A percentile compares a stretch with the other conserved stretches of the same genome.
phyloP scores from a whole-genome alignment of 1,140 invertebrate species.

The Bombus affinis region DNA sequence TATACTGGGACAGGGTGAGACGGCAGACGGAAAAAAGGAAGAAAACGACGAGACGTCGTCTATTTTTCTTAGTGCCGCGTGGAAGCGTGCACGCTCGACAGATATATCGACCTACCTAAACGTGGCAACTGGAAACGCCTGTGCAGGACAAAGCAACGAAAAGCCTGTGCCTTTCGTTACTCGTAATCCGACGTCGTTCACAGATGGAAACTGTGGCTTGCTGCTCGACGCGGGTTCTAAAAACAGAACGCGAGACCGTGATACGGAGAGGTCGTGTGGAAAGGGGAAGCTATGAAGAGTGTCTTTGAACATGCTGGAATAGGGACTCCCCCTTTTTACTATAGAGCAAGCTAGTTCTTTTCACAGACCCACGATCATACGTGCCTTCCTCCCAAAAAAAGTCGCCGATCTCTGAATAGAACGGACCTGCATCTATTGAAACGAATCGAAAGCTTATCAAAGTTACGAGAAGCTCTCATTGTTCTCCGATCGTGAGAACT shows the following conservation, averaged over 20 bases:
- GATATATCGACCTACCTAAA: conserved; percentile 82
- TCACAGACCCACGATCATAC: background rate
- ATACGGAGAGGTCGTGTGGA: conserved; percentile 35
- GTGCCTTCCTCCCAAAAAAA: background rate
- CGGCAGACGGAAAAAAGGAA: background rate
- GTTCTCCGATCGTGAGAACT: background rate
- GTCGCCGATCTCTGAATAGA: background rate
- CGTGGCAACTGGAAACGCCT: conserved; percentile 86
- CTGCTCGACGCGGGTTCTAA: conserved; percentile 76
- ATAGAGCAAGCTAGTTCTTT: background rate
- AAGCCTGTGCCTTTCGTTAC: conserved; percentile 78
- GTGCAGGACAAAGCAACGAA: conserved; percentile 85
- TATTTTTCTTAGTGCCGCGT: conserved; percentile 25
- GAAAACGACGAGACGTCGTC: background rate
- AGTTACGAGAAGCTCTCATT: background rate
- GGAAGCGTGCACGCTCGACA: conserved; percentile 7
- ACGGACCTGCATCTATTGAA: background rate
- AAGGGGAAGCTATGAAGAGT: conserved; percentile 31
- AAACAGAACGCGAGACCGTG: conserved; percentile 63
- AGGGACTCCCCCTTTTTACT: conserved; percentile 85
- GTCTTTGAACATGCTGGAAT: conserved; percentile 83
- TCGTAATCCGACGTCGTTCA: conserved; percentile 74
- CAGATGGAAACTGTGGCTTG: conserved; percentile 74
- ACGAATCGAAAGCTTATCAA: background rate
- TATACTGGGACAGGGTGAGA: conserved; percentile 65